Evolutionary conservation across 2,888 invertebrate species (phyloP).

Genomic region (Cactoblastis cactorum): DNA sequence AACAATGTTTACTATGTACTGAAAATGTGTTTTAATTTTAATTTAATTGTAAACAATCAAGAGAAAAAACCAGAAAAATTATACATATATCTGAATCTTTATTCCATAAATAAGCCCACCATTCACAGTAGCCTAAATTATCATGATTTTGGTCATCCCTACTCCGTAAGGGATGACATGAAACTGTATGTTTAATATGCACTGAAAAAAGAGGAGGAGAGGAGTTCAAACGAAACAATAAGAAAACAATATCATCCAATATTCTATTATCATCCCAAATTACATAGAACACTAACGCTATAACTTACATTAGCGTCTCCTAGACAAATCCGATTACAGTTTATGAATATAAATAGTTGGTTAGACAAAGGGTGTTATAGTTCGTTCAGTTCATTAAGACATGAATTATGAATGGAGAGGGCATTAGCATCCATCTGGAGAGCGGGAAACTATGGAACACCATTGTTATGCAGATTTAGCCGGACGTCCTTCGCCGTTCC

Average conservation of each 20-base stretch:
- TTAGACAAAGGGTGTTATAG: slow-evolving; percentile 47
- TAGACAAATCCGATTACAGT: slow-evolving; percentile 38
- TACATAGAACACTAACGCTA: neutral
- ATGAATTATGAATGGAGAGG: slow-evolving; percentile 72
- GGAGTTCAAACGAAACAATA: too few species aligned
- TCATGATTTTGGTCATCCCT: too few species aligned
- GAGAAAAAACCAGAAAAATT: too few species aligned
- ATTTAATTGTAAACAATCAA: too few species aligned
- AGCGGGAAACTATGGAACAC: slow-evolving; percentile 51
- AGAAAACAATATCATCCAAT: neutral
- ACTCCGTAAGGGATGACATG: too few species aligned
- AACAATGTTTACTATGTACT: too few species aligned
- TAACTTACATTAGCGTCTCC: neutral
- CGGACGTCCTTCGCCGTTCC: slow-evolving; percentile 59
- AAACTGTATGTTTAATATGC: too few species aligned
- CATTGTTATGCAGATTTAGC: slow-evolving; percentile 76
- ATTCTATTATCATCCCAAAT: neutral
- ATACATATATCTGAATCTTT: too few species aligned
- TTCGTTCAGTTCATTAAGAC: slow-evolving; percentile 66
- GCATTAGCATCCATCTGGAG: slow-evolving; percentile 72
- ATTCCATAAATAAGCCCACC: too few species aligned
- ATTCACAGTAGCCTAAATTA: too few species aligned
- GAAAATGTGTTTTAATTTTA: too few species aligned
- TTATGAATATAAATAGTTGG: slow-evolving; percentile 28
- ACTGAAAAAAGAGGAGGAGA: too few species aligned